phyloP scores from a whole-genome alignment of 2,113 vertebrate species.

The Eonycteris spelaea region DNA sequence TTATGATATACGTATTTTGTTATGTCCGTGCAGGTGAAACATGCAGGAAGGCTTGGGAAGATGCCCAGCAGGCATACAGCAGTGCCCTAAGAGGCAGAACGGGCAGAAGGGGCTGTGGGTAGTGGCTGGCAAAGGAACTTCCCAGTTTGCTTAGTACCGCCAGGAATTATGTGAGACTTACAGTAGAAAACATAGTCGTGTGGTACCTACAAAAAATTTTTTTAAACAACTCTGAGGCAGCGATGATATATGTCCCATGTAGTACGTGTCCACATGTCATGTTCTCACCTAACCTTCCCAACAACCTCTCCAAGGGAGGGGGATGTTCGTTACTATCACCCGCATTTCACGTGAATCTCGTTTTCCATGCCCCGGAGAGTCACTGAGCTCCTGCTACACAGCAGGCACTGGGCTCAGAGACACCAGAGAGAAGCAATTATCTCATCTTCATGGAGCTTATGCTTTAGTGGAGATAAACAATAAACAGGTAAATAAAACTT shows the following conservation, averaged over 20 bases:
- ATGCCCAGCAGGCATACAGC: rapidly evolving
- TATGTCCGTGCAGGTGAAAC: neutral
- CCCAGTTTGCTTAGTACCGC: rapidly evolving
- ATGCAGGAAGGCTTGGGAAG: neutral
- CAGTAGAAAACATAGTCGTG: neutral
- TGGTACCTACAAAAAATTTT: neutral
- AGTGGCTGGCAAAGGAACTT: neutral
- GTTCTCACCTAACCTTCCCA: neutral
- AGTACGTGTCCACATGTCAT: neutral
- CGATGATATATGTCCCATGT: neutral
- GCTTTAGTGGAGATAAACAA: neutral
- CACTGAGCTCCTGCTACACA: rapidly evolving
- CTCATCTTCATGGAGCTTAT: neutral
- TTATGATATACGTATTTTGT: neutral
- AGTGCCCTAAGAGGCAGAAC: neutral
- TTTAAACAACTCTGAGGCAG: neutral
- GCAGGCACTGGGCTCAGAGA: neutral
- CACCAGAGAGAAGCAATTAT: neutral
- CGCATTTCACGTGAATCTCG: neutral
- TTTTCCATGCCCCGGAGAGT: neutral
- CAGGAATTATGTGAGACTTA: neutral
- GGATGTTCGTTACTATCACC: too few relatives aligned
- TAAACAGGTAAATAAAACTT: neutral
- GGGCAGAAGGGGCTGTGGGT: rapidly evolving
- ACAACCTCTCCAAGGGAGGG: neutral